A percentile compares a stretch with the other conserved stretches of the same genome.
Conservation (phyloP, 37 sponge, comb jelly and placozoan species). For the Cliona cf. orientalis region DNA sequence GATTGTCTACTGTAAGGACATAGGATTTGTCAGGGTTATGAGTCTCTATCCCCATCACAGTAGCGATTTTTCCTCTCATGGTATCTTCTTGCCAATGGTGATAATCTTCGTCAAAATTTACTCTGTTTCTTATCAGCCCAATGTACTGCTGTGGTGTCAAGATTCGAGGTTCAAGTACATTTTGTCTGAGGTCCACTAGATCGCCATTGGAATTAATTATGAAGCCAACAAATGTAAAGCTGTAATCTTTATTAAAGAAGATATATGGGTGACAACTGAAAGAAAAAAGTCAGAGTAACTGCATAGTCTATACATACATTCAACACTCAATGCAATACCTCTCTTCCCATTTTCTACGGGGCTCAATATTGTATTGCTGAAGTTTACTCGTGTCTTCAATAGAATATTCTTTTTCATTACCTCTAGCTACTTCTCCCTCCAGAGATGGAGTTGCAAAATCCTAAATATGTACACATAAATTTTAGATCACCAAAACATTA, state of each 20-base stretch:
- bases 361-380: conserved; percentile 58
- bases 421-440: conserved; percentile 21
- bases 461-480: no score
- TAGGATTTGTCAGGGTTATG: conserved; percentile 80
- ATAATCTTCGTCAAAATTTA: conserved; percentile 75
- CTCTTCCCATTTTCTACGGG: conserved; percentile 70
- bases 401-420: no score
- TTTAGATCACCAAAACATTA: no score
- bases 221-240: conserved; percentile 87
- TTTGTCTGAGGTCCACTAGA: conserved; percentile 48
- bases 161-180: conserved; percentile 46
- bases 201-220: conserved; percentile 48
- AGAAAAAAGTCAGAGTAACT: no score
- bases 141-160: conserved; percentile 45
- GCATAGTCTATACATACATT: no score
- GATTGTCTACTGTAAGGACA: conserved; percentile 81
- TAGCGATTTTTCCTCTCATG: conserved; percentile 43
- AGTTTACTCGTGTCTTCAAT: conserved; percentile 7
- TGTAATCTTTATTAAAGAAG: conserved; percentile 86
- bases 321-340: no score
- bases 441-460: conserved; percentile 84
- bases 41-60: conserved; percentile 57
- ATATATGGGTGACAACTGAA: conserved; percentile 83
- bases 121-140: conserved; percentile 41
- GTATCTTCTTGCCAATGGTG: conserved; percentile 18